Conservation (phyloP, 2,888 invertebrate genomes). For the Troilus luridus region DNA sequence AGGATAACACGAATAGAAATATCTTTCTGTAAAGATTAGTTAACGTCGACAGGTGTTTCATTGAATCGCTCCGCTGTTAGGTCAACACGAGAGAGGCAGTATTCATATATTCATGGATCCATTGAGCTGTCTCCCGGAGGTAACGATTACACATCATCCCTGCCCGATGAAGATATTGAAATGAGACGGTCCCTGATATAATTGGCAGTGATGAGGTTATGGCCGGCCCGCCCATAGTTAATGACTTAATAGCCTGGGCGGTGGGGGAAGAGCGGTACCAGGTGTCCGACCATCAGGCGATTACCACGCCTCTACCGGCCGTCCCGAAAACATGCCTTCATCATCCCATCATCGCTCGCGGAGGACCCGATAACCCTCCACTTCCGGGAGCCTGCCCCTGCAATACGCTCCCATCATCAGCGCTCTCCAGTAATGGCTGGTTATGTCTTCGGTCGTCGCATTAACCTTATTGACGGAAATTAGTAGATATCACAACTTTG, state of each 20-base stretch:
- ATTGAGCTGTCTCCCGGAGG: constrained; percentile 31
- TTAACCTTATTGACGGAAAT: constrained; percentile 34
- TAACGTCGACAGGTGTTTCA: background rate
- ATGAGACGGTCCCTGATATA: constrained; percentile 49
- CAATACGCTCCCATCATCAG: constrained; percentile 36
- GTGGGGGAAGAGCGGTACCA: background rate
- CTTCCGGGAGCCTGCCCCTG: constrained; percentile 43
- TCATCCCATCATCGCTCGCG: constrained; percentile 34
- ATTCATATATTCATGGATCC: constrained; percentile 16
- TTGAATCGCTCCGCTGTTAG: background rate
- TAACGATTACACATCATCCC: constrained; percentile 7
- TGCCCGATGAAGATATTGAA: constrained; percentile 43
- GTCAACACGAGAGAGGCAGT: background rate
- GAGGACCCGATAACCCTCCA: constrained; percentile 18
- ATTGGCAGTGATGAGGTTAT: constrained; percentile 53
- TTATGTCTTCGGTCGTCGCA: background rate
- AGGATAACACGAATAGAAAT: too few species aligned
- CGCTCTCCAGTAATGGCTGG: background rate
- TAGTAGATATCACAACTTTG: constrained; percentile 10
- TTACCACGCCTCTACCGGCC: constrained; percentile 55
- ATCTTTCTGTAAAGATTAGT: background rate
- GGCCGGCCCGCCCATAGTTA: constrained; percentile 49
- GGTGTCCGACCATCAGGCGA: constrained; percentile 42
- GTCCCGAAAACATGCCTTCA: constrained; percentile 53
- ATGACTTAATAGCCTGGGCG: constrained; percentile 42